These are phyloP conservation scores for Rallus crepitans DNA, from an alignment of 2,797 vertebrate genomes.

Conservation along the genomic window DNA sequence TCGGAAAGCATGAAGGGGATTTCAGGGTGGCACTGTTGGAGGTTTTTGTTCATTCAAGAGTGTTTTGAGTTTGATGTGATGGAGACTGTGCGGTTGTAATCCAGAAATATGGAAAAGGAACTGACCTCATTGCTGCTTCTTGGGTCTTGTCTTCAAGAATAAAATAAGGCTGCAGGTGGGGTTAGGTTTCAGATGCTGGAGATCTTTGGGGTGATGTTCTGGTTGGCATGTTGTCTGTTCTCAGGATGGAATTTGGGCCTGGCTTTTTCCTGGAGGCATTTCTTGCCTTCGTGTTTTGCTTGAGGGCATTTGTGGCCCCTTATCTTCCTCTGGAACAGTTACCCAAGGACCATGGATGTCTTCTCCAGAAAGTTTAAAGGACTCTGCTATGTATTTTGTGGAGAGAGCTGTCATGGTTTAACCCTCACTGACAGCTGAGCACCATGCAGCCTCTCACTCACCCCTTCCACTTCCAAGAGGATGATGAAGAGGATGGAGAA, in stretches of 20 bases:
- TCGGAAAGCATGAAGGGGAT: not conserved
- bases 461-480: no score
- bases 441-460: no score
- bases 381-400: not conserved
- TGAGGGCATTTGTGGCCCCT: not conserved
- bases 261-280: not conserved
- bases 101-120: not conserved
- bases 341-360: not conserved
- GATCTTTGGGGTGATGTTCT: not conserved
- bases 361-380: not conserved
- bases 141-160: not conserved
- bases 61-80: not conserved
- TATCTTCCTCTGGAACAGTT: not conserved
- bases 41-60: not conserved
- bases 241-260: not conserved
- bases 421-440: no score
- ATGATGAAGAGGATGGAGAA: no score
- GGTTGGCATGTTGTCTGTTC: accelerated
- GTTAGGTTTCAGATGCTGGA: not conserved
- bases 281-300: not conserved
- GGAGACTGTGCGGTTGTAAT: not conserved
- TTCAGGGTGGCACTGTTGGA: not conserved
- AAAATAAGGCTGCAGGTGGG: not conserved
- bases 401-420: not conserved
- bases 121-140: not conserved